Evolutionary conservation across 2,113 vertebrate genomes (phyloP).

Genomic region (Eublepharis macularius): DNA sequence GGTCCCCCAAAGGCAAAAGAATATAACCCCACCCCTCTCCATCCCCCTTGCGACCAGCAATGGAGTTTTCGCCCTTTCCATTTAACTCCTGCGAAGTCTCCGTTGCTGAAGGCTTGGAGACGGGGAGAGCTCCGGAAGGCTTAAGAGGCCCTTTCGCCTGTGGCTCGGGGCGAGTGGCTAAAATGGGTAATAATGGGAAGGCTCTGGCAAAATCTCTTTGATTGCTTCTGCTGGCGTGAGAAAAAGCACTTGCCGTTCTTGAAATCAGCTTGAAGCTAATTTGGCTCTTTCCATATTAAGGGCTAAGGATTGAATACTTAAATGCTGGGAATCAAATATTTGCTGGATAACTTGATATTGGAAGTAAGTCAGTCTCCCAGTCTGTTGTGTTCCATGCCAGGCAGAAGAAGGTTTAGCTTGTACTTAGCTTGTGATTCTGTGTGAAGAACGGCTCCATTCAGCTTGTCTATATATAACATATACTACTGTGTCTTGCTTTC

Average conservation of each 20-base stretch:
- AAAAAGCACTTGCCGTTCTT: neutral
- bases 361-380: neutral
- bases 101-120: too few species aligned
- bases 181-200: neutral
- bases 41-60: too few species aligned
- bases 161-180: neutral
- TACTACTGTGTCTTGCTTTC: neutral
- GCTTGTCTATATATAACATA: neutral
- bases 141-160: neutral
- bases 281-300: neutral
- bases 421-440: neutral
- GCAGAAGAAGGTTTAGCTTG: neutral
- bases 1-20: neutral
- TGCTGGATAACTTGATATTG: neutral
- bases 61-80: too few species aligned
- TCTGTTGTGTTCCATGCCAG: neutral
- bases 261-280: neutral
- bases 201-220: neutral
- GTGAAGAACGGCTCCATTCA: neutral
- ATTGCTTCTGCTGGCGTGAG: neutral
- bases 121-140: too few species aligned
- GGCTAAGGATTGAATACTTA: neutral
- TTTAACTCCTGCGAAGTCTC: too few species aligned
- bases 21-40: too few species aligned
- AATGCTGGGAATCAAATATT: neutral